Conservation (phyloP, 1,140 invertebrate genomes). For the Paraescarpia echinospica region DNA sequence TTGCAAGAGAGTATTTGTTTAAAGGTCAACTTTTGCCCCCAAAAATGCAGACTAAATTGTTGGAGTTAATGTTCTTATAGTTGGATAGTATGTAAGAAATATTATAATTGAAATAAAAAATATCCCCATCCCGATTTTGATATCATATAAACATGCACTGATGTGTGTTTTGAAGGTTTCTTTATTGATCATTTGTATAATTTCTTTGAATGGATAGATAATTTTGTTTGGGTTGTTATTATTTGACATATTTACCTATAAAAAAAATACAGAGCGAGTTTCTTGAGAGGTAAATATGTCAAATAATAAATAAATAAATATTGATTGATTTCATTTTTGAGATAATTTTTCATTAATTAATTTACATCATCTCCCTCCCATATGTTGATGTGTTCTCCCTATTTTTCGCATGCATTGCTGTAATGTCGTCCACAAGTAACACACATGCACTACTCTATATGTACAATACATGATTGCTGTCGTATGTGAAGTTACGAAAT, state of each 20-base stretch:
- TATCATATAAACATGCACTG: neutral
- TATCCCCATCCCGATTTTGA: neutral
- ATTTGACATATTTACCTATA: too few species aligned
- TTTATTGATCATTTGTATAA: too few species aligned
- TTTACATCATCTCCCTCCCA: neutral
- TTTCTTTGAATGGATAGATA: too few species aligned
- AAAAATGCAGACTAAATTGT: too few species aligned
- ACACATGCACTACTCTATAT: neutral
- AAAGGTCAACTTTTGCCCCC: too few species aligned
- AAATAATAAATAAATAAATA: too few species aligned
- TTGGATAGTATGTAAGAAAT: neutral
- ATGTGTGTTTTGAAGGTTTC: neutral
- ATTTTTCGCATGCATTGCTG: neutral
- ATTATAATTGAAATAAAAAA: neutral
- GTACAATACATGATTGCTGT: neutral
- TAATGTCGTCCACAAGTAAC: neutral
- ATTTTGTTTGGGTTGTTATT: too few species aligned
- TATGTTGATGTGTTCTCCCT: neutral
- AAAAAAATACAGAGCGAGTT: too few species aligned
- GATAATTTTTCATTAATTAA: neutral
- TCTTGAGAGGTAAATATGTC: too few species aligned
- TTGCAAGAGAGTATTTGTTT: neutral
- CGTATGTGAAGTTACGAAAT: neutral
- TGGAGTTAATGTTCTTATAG: neutral
- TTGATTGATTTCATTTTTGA: neutral